Base-by-base conservation (phyloP, 2,113 vertebrate genomes). In the Notothenia rossii region DNA sequence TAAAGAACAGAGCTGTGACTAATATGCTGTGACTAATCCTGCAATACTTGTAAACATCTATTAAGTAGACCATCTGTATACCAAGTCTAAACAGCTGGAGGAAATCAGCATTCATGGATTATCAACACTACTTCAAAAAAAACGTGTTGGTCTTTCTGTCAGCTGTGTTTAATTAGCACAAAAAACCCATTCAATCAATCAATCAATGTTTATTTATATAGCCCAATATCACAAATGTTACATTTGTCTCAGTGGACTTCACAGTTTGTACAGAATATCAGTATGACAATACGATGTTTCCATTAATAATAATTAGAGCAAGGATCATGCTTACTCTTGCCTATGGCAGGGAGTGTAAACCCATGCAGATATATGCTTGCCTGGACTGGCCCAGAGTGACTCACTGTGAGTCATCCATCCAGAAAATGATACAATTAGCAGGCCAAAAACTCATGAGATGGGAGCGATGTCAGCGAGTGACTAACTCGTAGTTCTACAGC, bases 401-500 rank as follows among this genome's bases (percentile, higher is more conserved):
- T 87, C 70, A 62, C 67, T 54, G 54, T 85, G 89, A 93, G 80
- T 92, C 91, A 93, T 77, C 85, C 72, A 90, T 89, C 83, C 88
- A 84, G 55, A 88, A 85, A 90, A 93, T 86, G 83, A 91, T 86
- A 91, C 86, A 85, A 85, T 85, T 74, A 83, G 61, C 51, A 13
- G 65, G 68, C 86, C 80, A 55, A 62, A 55, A 72, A 59, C 40
- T 71, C 84, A 83, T 77, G 82, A 69, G 62, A 82, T 48, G 46
- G 40, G 56, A 72, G 74, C 43, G 46, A 56, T 65, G 64, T 75
- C 59, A 18, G 14, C 7, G 69, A 60, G 63, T 75, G 67, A 84
- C 77, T 75, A 83, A 84, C 75, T 64, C 67, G 51, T 48, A 72
- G 65, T 81, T 87, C 77, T 73, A 63, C 29, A 53, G 76, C 73